Conservation (phyloP, 2,888 invertebrate genomes). For the Schrankia costaestrigalis region DNA sequence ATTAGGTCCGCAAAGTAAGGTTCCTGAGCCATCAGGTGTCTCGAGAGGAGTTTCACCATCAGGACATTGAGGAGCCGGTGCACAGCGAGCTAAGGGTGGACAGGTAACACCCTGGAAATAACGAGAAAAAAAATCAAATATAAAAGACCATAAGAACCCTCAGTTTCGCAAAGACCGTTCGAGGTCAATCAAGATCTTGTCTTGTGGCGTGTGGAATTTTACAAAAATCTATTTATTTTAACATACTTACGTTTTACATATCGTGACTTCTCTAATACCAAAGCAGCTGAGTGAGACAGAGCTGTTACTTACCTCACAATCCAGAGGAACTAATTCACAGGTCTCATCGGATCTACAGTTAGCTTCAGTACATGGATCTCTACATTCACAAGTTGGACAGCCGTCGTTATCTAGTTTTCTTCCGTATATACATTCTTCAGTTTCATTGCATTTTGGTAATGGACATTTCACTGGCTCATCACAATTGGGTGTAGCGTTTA, state of each 20-base stretch:
- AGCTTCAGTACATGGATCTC: constrained; percentile 88
- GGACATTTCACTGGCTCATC: constrained; percentile 55
- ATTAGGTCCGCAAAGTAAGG: constrained; percentile 86
- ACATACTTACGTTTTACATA: too few relatives aligned
- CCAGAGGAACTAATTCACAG: constrained; percentile 67
- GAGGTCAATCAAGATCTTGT: too few relatives aligned
- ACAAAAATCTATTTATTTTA: too few relatives aligned
- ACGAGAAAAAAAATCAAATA: background rate
- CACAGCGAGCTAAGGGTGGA: constrained; percentile 89
- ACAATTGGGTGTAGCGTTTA: constrained; percentile 77
- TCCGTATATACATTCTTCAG: constrained; percentile 59
- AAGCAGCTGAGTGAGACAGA: too few relatives aligned
- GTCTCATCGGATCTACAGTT: constrained; percentile 83
- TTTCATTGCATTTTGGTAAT: constrained; percentile 48
- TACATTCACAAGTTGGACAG: constrained; percentile 87
- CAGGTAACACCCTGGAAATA: constrained; percentile 81
- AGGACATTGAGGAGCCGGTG: constrained; percentile 78
- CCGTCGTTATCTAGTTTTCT: constrained; percentile 74
- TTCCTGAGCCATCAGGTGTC: constrained; percentile 77
- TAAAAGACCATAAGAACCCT: background rate
- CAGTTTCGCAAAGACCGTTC: too few relatives aligned
- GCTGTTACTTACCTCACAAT: constrained; percentile 67
- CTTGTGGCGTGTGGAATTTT: too few relatives aligned
- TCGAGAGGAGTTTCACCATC: constrained; percentile 49
- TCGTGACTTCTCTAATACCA: too few relatives aligned